Conservation (phyloP, 2,888 invertebrate genomes). For the Orchesella flavescens region DNA sequence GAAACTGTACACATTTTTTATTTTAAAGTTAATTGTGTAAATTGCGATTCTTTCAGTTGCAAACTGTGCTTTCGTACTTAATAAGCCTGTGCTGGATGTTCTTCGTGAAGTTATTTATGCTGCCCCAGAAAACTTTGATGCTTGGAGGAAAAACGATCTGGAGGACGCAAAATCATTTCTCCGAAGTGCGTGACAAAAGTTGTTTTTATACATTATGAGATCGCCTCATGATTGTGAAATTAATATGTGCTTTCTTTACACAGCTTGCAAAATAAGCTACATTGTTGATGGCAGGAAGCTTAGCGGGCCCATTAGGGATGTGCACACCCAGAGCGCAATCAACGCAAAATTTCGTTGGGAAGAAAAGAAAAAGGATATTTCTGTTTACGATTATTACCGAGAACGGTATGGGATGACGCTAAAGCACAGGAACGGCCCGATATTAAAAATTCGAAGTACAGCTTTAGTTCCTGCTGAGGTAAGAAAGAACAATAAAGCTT, state of each 20-base stretch:
- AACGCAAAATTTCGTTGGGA: background rate
- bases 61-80: conserved; percentile 32
- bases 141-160: too few species aligned
- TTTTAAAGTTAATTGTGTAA: too few species aligned
- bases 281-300: background rate
- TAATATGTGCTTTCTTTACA: too few species aligned
- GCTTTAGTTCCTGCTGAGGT: conserved; percentile 61
- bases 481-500: too few species aligned
- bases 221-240: too few species aligned
- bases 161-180: too few species aligned
- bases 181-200: too few species aligned
- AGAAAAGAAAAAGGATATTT: conserved; percentile 2
- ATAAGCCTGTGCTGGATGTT: conserved; percentile 23
- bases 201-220: too few species aligned
- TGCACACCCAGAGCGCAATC: background rate
- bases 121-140: too few species aligned
- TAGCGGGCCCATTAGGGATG: conserved; percentile 26
- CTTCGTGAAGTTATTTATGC: background rate
- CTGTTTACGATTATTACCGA: background rate
- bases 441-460: background rate
- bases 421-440: background rate
- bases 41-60: conserved; percentile 5
- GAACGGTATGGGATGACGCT: background rate
- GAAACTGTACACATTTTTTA: too few species aligned
- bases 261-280: conserved; percentile 15